These are phyloP conservation scores for Passer domesticus DNA, from an alignment of 2,113 vertebrate species.

Conservation along the genomic window DNA sequence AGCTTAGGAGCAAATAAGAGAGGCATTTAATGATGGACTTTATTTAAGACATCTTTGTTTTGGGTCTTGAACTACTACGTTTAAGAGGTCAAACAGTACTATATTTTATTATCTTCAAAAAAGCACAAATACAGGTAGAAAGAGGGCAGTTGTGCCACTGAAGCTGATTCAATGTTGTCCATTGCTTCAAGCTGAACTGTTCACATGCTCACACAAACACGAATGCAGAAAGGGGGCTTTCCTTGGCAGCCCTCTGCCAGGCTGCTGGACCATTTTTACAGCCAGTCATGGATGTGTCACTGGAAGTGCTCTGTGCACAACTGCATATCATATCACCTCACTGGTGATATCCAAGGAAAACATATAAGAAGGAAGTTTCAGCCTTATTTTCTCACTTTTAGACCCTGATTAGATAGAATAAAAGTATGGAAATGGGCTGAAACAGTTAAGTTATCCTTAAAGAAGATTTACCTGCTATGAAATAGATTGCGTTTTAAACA, in stretches of 20 bases:
- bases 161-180: accelerated
- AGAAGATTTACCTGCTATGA: background rate
- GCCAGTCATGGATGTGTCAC: background rate
- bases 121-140: background rate
- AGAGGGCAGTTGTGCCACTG: background rate
- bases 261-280: background rate
- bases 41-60: background rate
- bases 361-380: background rate
- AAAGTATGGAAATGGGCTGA: background rate
- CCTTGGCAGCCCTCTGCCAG: background rate
- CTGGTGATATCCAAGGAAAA: background rate
- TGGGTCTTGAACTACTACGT: background rate
- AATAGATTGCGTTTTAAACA: background rate
- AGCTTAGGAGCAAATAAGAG: background rate
- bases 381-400: background rate
- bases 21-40: background rate
- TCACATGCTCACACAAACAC: background rate
- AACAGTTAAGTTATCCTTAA: background rate
- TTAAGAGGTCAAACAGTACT: background rate
- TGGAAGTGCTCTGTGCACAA: background rate
- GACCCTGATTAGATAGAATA: background rate
- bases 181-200: background rate
- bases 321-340: background rate
- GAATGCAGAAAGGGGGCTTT: background rate
- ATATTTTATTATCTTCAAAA: background rate